These are phyloP conservation scores for Yponomeuta plumbellus DNA, from an alignment of 2,888 invertebrate species.

Conservation along the genomic window DNA sequence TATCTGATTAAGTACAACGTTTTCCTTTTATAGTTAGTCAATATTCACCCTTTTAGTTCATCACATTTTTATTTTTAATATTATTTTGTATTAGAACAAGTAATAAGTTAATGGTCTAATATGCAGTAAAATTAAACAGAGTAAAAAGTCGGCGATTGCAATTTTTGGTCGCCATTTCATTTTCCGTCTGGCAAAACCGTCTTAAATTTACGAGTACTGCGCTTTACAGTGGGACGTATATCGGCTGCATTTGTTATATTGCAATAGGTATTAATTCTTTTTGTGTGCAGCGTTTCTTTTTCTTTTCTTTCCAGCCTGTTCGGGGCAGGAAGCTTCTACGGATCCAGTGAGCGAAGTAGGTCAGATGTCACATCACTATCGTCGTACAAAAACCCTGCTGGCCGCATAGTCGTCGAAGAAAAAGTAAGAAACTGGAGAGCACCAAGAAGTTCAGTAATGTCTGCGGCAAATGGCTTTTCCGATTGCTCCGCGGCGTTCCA, in stretches of 20 bases:
- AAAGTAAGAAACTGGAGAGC: neutral
- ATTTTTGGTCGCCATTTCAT: too few species aligned
- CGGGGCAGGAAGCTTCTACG: conserved; percentile 22
- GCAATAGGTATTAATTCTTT: neutral
- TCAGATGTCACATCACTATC: conserved; percentile 40
- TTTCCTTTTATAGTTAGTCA: too few species aligned
- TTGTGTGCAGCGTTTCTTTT: neutral
- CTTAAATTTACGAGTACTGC: too few species aligned
- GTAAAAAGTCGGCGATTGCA: too few species aligned
- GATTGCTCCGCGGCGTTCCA: conserved; percentile 34
- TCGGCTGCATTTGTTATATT: neutral
- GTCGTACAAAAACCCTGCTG: neutral
- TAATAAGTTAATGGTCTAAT: too few species aligned
- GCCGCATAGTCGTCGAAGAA: neutral
- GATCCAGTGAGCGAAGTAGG: conserved; percentile 36
- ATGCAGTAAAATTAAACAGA: too few species aligned
- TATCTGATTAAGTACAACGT: too few species aligned
- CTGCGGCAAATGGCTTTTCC: conserved; percentile 44
- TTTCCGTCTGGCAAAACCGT: too few species aligned
- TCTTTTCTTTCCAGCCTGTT: neutral
- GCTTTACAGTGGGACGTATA: neutral
- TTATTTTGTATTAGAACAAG: too few species aligned
- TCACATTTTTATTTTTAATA: too few species aligned
- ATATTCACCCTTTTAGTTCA: too few species aligned
- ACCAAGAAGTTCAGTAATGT: neutral